phyloP scores from a whole-genome alignment of 1,140 invertebrate genomes.

The Nephila pilipes region DNA sequence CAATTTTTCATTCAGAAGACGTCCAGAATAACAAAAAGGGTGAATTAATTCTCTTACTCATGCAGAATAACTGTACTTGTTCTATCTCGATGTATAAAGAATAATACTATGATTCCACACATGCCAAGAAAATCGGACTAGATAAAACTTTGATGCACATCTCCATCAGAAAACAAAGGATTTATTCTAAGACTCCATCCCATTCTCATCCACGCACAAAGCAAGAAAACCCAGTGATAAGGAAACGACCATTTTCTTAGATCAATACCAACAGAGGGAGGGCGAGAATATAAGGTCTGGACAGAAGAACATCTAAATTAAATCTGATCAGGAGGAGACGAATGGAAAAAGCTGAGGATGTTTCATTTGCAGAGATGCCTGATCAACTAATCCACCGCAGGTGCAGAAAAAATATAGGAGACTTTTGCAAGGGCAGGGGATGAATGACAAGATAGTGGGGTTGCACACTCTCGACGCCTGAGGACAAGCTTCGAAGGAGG shows the following conservation, averaged over 20 bases:
- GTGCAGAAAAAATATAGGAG: background rate
- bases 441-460: slow-evolving; percentile 13
- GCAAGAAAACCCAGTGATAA: background rate
- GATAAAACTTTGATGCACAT: background rate
- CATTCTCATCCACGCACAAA: background rate
- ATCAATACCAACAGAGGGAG: background rate
- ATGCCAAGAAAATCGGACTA: too few relatives aligned
- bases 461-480: slow-evolving; percentile 8
- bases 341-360: background rate
- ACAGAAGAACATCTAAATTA: background rate
- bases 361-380: slow-evolving; percentile 11
- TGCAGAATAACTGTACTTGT: too few relatives aligned
- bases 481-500: background rate
- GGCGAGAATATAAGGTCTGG: background rate
- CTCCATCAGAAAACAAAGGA: background rate
- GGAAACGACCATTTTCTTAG: background rate
- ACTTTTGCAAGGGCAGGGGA: background rate
- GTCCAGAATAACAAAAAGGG: too few relatives aligned
- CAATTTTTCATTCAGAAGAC: too few relatives aligned
- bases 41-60: too few relatives aligned
- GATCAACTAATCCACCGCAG: background rate
- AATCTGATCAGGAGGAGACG: background rate
- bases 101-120: too few relatives aligned
- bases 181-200: background rate
- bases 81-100: too few relatives aligned